Conservation (phyloP, 2,113 vertebrate species). For the Perca fluviatilis region DNA sequence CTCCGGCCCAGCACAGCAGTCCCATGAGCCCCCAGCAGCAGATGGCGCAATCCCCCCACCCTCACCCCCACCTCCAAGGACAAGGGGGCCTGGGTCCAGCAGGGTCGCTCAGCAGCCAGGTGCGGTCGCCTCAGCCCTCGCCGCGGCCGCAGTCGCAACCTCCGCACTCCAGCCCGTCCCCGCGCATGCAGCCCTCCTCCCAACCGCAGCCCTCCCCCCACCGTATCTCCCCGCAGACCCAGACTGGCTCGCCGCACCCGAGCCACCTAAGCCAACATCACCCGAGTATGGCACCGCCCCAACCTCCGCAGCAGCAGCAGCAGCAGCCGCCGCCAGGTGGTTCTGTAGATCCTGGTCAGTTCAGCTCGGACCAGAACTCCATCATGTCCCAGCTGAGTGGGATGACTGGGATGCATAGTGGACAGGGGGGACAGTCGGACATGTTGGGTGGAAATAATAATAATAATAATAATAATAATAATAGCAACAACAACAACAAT, state of each 20-base stretch:
- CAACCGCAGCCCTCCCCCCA: slow-evolving; percentile 95
- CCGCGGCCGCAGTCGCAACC: slow-evolving; percentile 95
- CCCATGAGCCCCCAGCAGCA: slow-evolving; percentile 96
- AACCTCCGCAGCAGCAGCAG: slow-evolving; percentile 82
- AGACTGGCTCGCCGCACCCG: slow-evolving; percentile 92
- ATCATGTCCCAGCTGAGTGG: slow-evolving; percentile 96
- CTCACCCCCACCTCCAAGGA: slow-evolving; percentile 94
- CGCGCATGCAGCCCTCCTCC: slow-evolving; percentile 90
- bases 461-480: slow-evolving; percentile 88
- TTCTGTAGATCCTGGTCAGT: slow-evolving; percentile 81
- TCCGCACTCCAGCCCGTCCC: slow-evolving; percentile 96
- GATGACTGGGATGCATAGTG: slow-evolving; percentile 92
- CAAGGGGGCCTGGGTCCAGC: slow-evolving; percentile 88
- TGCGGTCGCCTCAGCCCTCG: slow-evolving; percentile 96
- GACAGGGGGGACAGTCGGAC: slow-evolving; percentile 89
- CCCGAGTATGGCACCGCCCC: slow-evolving; percentile 86
- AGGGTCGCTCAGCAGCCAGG: slow-evolving; percentile 93
- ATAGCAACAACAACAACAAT: slow-evolving; percentile 84
- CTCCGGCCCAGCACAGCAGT: slow-evolving; percentile 93
- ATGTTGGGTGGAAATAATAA: slow-evolving; percentile 87
- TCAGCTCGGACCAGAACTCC: slow-evolving; percentile 84
- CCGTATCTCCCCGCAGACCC: slow-evolving; percentile 95
- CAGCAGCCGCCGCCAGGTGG: slow-evolving; percentile 88
- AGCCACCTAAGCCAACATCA: slow-evolving; percentile 83
- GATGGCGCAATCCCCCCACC: slow-evolving; percentile 91